Conservation (phyloP, 2,113 vertebrate genomes). For the Mellivora capensis region DNA sequence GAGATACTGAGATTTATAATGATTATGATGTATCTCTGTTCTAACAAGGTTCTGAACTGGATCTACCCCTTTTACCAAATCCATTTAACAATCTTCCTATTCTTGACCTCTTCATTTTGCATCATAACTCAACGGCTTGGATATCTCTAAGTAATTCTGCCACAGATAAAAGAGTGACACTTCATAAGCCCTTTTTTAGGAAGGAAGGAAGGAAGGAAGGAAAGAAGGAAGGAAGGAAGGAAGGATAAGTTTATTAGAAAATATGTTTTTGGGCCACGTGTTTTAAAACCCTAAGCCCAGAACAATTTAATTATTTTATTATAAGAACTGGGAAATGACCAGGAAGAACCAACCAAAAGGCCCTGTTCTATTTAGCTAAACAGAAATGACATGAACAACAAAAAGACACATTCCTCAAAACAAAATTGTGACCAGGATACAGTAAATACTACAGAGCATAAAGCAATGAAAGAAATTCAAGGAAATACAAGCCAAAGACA, state of each 20-base stretch:
- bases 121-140: not conserved
- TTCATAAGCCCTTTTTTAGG: not conserved
- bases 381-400: not conserved
- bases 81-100: not conserved
- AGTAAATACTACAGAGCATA: not conserved
- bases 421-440: not conserved
- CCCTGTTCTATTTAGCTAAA: not conserved
- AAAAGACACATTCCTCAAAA: not conserved
- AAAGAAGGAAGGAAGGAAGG: not conserved
- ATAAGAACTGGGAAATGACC: not conserved
- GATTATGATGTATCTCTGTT: not conserved
- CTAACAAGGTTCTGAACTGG: not conserved
- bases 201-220: not conserved
- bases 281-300: not conserved
- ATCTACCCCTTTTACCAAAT: not conserved
- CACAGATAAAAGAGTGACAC: not conserved
- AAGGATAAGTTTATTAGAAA: not conserved
- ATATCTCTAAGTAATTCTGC: not conserved
- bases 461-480: constrained; percentile 30
- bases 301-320: not conserved
- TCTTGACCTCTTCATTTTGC: not conserved
- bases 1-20: not conserved
- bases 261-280: not conserved
- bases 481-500: not conserved
- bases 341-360: not conserved